Evolutionary conservation across 2,113 vertebrate species (phyloP).

Genomic region (Oostethus manadensis): DNA sequence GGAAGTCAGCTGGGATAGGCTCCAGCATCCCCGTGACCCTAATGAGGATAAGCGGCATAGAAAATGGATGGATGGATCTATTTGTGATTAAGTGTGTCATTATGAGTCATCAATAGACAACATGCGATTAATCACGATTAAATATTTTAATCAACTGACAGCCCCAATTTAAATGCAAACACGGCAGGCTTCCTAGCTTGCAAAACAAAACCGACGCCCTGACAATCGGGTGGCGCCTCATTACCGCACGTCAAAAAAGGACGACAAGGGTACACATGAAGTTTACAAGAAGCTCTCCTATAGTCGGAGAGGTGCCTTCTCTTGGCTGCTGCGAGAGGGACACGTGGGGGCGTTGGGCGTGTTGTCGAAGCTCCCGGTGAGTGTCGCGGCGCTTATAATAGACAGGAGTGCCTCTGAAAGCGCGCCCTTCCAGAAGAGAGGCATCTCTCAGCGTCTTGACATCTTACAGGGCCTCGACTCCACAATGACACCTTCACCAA

Average conservation of each 20-base stretch:
- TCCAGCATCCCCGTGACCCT: too few species aligned
- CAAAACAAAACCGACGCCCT: slow-evolving; percentile 60
- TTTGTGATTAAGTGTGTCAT: too few species aligned
- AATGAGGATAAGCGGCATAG: too few species aligned
- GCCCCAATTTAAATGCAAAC: slow-evolving; percentile 34
- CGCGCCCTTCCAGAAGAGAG: slow-evolving; percentile 64
- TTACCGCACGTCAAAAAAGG: slow-evolving; percentile 60
- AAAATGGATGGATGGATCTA: too few species aligned
- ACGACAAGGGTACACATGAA: slow-evolving; percentile 59
- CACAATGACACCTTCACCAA: slow-evolving; percentile 67
- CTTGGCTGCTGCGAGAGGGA: slow-evolving; percentile 63
- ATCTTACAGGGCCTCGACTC: slow-evolving; percentile 62
- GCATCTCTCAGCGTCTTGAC: slow-evolving; percentile 70
- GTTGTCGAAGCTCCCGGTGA: slow-evolving; percentile 56
- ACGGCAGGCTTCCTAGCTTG: slow-evolving; percentile 23
- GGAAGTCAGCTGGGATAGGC: too few species aligned
- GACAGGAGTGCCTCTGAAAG: slow-evolving; percentile 66
- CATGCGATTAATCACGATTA: too few species aligned
- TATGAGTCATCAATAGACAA: too few species aligned
- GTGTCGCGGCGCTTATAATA: slow-evolving; percentile 68
- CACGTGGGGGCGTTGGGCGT: slow-evolving; percentile 46
- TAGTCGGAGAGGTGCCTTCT: slow-evolving; percentile 61
- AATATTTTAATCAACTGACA: too few species aligned
- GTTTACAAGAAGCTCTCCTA: slow-evolving; percentile 56
- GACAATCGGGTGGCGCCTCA: slow-evolving; percentile 57